Base-by-base conservation (phyloP, 2,113 vertebrate species). In the Leiothrix lutea region DNA sequence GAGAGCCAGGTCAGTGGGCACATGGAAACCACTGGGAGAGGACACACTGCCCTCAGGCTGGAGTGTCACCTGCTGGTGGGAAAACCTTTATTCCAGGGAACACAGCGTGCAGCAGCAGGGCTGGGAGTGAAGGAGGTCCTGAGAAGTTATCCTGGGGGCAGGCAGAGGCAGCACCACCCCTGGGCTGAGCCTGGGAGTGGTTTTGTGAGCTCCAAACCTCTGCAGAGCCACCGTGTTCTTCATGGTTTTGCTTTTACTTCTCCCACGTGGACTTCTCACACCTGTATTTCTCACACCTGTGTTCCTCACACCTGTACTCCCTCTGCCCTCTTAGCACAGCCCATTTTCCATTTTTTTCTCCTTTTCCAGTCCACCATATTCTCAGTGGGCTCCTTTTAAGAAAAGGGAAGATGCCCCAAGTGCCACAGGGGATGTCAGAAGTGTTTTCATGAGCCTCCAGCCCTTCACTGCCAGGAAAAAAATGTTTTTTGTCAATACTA, bases 291-390 rank as follows among this genome's bases (percentile, higher is more conserved):
- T 64, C 67, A 19, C 19, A 33, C 9, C 60, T 51, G 29, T 12
- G 7, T 2, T 53, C 40, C 38, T 65, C 67, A 22, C 16, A 33
- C 14, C 60, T 53, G 19, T 4, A 1, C 35, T 23, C 35, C 31
- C 18, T 17, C 9, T 20, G 20, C 56, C n/a, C 33, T 36, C 50
- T 7, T 3, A 45, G 65, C 22, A 6, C 28, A 56, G 36, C 45
- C 40, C 2, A 0, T 0, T 0, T 8, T 11, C 1, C n/a, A n/a
- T n/a, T n/a, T n/a, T n/a, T 18, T 20, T 44, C 45, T 44, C 33
- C 35, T 65, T 47, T 56, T 20, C 45, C 71, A 71, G 9, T 1
- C 4, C 57, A 21, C 26, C 24, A 1, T 4, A 2, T 31, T 26
- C 35, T 64, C 26, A 4, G 15, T 3, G 8, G 5, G 14, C 8